These are phyloP conservation scores for Lepus timidus DNA, from an alignment of 2,113 vertebrate species.

Conservation along the genomic window DNA sequence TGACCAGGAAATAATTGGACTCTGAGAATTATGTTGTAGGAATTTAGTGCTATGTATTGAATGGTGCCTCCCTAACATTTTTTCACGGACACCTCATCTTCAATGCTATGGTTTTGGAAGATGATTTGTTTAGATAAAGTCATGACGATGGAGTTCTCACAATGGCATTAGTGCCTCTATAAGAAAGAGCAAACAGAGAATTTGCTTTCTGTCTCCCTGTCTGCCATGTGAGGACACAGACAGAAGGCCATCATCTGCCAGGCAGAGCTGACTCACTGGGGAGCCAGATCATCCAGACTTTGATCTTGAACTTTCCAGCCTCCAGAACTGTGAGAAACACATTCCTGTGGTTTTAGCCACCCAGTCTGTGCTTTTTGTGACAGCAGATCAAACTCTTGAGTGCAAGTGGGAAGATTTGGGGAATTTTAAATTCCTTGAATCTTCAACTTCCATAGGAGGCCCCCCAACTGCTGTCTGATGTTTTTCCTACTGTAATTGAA, in stretches of 20 bases:
- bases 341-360: not conserved
- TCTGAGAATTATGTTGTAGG: constrained; percentile 1
- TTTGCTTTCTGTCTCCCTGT: not conserved
- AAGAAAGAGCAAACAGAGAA: not conserved
- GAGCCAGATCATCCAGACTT: not conserved
- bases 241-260: not conserved
- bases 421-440: not conserved
- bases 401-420: not conserved
- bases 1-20: not conserved
- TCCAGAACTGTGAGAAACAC: not conserved
- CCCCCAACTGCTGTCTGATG: not conserved
- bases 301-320: not conserved
- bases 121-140: not conserved
- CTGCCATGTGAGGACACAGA: not conserved
- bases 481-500: not conserved
- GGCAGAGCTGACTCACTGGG: not conserved
- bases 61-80: not conserved
- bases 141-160: not conserved
- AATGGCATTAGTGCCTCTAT: not conserved
- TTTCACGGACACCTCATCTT: not conserved
- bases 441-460: not conserved
- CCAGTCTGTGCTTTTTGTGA: not conserved
- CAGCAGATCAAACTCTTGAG: not conserved
- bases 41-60: not conserved
- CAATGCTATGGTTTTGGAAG: not conserved